A percentile compares a stretch with the other conserved stretches of the same genome.
phyloP scores from a whole-genome alignment of 2,888 invertebrate genomes.

The Celastrina argiolus region DNA sequence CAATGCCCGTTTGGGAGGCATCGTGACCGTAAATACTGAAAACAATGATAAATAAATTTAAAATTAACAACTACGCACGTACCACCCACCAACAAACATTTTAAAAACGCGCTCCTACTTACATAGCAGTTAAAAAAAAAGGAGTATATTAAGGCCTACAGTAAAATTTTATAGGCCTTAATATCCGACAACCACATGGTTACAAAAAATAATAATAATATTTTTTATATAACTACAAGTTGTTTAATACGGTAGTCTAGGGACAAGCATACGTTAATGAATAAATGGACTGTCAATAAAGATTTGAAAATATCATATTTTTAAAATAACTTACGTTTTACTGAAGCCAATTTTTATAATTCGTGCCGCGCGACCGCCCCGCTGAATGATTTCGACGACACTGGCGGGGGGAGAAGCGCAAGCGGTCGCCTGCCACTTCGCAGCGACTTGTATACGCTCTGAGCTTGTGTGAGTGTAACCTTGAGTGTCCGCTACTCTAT shows the following conservation, averaged over 20 bases:
- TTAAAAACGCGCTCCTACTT: neutral
- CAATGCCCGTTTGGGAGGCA: constrained; percentile 18
- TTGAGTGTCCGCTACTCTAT: too few relatives aligned
- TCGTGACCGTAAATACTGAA: constrained; percentile 5
- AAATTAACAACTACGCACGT: neutral
- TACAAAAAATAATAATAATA: neutral
- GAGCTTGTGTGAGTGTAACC: too few relatives aligned
- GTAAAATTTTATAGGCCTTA: neutral
- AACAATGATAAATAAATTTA: neutral
- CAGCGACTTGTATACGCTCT: too few relatives aligned
- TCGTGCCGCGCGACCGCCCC: neutral
- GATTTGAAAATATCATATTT: neutral
- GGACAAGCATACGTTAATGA: neutral
- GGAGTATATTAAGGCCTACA: neutral
- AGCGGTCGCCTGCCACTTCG: too few relatives aligned
- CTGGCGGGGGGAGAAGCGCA: neutral
- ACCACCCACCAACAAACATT: neutral
- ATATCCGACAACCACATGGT: neutral
- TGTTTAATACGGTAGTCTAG: neutral
- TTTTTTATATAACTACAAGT: neutral
- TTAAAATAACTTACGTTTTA: neutral
- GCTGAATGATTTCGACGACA: neutral
- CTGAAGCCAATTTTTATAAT: neutral
- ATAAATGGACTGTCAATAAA: neutral
- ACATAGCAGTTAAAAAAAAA: neutral